phyloP scores from a whole-genome alignment of 1,140 invertebrate species.

The Musca vetustissima region DNA sequence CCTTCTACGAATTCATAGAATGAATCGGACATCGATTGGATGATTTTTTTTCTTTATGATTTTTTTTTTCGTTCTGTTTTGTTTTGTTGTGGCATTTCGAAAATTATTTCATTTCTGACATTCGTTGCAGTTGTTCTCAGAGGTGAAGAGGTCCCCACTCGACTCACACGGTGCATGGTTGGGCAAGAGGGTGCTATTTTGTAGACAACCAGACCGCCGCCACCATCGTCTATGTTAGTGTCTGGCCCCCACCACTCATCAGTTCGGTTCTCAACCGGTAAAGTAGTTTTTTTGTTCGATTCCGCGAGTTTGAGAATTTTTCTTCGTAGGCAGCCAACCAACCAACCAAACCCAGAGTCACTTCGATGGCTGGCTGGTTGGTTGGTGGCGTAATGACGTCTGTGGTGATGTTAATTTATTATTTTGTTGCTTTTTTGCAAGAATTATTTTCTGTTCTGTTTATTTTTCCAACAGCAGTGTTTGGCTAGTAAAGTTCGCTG shows the following conservation, averaged over 20 bases:
- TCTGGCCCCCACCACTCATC: background rate
- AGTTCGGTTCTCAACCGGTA: too few relatives aligned
- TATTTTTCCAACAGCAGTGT: too few relatives aligned
- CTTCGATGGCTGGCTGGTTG: too few relatives aligned
- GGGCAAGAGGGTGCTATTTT: background rate
- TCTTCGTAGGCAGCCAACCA: background rate
- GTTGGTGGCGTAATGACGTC: too few relatives aligned
- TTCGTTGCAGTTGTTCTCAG: background rate
- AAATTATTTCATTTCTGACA: background rate
- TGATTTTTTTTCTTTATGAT: too few relatives aligned
- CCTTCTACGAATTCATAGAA: constrained; percentile 15
- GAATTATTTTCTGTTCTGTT: too few relatives aligned
- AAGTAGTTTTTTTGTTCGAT: background rate
- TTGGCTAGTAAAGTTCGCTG: too few relatives aligned
- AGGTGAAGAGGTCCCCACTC: too few relatives aligned
- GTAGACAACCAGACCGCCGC: background rate
- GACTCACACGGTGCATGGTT: background rate
- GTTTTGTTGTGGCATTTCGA: background rate
- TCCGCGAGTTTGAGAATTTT: background rate
- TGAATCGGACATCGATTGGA: background rate
- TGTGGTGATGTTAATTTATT: too few relatives aligned
- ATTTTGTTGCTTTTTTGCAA: too few relatives aligned
- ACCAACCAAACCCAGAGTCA: too few relatives aligned
- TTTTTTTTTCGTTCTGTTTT: too few relatives aligned
- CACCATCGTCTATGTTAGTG: background rate